Conservation (phyloP, 2,113 vertebrate species). For the Seriola quinqueradiata region DNA sequence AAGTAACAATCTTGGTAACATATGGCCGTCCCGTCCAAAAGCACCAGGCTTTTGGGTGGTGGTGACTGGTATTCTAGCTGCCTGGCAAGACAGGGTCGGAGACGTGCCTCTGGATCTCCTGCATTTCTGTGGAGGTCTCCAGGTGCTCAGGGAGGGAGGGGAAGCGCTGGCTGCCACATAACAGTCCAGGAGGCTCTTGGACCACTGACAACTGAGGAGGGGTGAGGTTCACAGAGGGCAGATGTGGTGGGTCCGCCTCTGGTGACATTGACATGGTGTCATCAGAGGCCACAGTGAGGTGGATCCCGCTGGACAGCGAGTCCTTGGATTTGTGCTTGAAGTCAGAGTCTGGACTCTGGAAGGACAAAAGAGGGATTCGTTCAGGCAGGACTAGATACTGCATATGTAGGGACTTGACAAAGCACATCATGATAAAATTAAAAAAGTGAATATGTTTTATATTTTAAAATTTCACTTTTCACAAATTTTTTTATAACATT, state of each 20-base stretch:
- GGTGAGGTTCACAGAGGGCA: constrained; percentile 22
- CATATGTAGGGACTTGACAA: no score
- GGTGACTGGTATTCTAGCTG: constrained; percentile 82
- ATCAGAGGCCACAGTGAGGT: constrained; percentile 79
- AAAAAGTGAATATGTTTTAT: no score
- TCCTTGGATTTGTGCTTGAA: constrained; percentile 83
- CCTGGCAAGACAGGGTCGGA: constrained; percentile 90
- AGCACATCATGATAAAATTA: no score
- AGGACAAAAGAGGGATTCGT: not conserved
- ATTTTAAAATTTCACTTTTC: no score
- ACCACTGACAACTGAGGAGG: constrained; percentile 34
- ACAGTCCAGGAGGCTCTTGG: constrained; percentile 79
- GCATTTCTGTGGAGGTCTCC: constrained; percentile 81
- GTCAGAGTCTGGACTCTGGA: constrained; percentile 86
- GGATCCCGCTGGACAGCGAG: constrained; percentile 84
- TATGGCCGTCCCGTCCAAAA: constrained; percentile 23
- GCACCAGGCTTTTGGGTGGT: not conserved
- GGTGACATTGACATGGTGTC: constrained; percentile 81
- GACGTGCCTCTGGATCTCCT: constrained; percentile 90
- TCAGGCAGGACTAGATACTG: not conserved
- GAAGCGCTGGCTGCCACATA: constrained; percentile 84
- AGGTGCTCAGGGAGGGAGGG: constrained; percentile 94
- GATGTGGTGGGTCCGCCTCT: constrained; percentile 74
- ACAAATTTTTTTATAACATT: no score
- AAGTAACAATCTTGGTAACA: not conserved